Percentiles rank a stretch among this genome's conserved stretches.
These are phyloP conservation scores for Thera obeliscata DNA, from an alignment of 2,888 invertebrate genomes.

Conservation along the genomic window DNA sequence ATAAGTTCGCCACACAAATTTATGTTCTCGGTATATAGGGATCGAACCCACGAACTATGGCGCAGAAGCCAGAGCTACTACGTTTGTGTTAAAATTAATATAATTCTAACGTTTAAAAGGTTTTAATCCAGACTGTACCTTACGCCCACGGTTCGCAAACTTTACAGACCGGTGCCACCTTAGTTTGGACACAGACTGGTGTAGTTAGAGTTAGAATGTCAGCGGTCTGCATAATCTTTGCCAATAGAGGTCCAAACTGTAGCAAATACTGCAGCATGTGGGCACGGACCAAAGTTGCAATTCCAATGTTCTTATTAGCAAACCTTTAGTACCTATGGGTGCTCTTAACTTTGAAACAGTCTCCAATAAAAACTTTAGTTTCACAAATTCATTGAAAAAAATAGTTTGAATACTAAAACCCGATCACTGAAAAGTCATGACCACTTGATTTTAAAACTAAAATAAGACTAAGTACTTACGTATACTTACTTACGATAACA, in stretches of 20 bases:
- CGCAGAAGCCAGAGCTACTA: too few relatives aligned
- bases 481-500: too few relatives aligned
- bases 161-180: constrained; percentile 17
- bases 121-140: constrained; percentile 15
- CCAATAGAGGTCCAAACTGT: constrained; percentile 44
- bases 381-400: too few relatives aligned
- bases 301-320: constrained; percentile 8
- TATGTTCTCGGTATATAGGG: too few relatives aligned
- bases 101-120: neutral
- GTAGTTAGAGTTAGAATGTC: constrained; percentile 22
- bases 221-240: constrained; percentile 34
- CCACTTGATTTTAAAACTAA: too few relatives aligned
- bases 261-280: constrained; percentile 44
- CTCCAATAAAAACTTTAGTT: neutral
- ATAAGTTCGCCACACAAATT: too few relatives aligned
- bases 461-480: too few relatives aligned
- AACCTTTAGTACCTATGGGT: neutral
- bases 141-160: constrained; percentile 11
- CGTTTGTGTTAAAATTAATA: too few relatives aligned
- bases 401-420: too few relatives aligned
- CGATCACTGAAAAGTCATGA: too few relatives aligned
- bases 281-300: constrained; percentile 1
- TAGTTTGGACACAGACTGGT: constrained; percentile 28
- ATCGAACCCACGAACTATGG: too few relatives aligned
- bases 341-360: neutral